Base-by-base conservation (phyloP, 1,140 invertebrate genomes). In the Sesamia nonagrioides region DNA sequence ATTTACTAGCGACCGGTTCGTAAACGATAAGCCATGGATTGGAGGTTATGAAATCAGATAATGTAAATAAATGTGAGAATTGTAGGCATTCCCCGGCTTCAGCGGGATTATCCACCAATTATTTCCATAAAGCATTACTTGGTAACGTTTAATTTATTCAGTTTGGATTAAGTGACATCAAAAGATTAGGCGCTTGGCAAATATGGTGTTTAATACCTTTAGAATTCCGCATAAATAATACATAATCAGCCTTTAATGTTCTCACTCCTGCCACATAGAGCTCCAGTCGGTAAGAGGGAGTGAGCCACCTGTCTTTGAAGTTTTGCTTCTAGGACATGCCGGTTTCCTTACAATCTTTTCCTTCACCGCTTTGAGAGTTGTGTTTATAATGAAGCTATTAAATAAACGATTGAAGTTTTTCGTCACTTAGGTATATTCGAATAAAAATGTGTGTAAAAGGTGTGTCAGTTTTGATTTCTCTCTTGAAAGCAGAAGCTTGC, bases 41-140 rank as follows among this genome's bases (percentile, higher is more conserved):
- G n/a, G 37, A 63, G 60, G 60, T 63, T 63, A 63, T 63, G 60
- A 63, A 63, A 63, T 63, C 60, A 63, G 60, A 63, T 63, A 63
- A 63, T 63, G 15, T 42, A 63, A 63, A 42, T 63, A 63, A 63
- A 63, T 42, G 60, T 63, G 60, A 63, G 60, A 63, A 63, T 40
- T 63, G 37, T 40, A 18, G 35, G 60, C 35, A 17, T 63, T 63
- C 17, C 17, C 35, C 37, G 60, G 60, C n/a, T 63, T 42, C 60
- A 18, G 37, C 60, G 60, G 17, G 60, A 37, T 63, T 63, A 63
- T 42, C 11, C 60, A 18, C 60, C 60, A 63, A 63, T 63, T 63
- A 63, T 42, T 63, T 63, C 60, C 60, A 42, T 63, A 63, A 40
- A 17, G 60, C 17, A 63, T 63, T 63, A 63, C 60, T 2, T 37